Base-by-base conservation (phyloP, 2,888 invertebrate genomes). In the Omphaloscelis lunosa region DNA sequence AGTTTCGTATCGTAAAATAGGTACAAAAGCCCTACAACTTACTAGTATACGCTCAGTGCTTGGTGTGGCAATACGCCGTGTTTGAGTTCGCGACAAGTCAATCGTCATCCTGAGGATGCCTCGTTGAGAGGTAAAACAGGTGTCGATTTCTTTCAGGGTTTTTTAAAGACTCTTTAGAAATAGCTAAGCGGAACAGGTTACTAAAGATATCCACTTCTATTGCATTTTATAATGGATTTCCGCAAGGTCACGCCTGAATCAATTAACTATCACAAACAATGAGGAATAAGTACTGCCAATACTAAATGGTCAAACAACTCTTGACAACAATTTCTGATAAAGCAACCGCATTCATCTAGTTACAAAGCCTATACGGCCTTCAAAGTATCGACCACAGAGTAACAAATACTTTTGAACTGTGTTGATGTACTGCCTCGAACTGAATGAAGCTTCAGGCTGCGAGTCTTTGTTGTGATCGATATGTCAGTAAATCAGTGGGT, bases 311-410 rank as follows among this genome's bases (percentile, higher is more conserved):
- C 23, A 11, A 41, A 51, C 5, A 29, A 41, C 20, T 34, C 17
- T 41, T 51, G 51, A 77, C 4, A 41, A 20, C 29, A 59, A 59
- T 51, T 27, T 77, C 11, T 51, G 20, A 41, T 29, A 59, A 51
- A 67, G 29, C 48, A n/a, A 48, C 48, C 48, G 48, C 27, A 73
- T 71, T 71, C 39, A 76, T 41, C 11, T 9, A 59, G 41, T 20
- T 67, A n/a, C 15, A 77, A 77, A 77, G 58, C 41, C 20, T 59
- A 77, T 29, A 20, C 15, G 20, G 11, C n/a, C 15, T 27, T 67
- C 41, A 41, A 51, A 59, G 29, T 56, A 20, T 1, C 3, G 11
- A n/a, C 23, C 61, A 45, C 53, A 68, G 65, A 48, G 56, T 48
- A 58, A 63, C 45, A 27, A 39, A 56, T 75, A 75, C 45, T 27